Percentiles rank a stretch among this genome's conserved stretches.
Conservation (phyloP, 2,797 vertebrate genomes). For the Amblyraja radiata region DNA sequence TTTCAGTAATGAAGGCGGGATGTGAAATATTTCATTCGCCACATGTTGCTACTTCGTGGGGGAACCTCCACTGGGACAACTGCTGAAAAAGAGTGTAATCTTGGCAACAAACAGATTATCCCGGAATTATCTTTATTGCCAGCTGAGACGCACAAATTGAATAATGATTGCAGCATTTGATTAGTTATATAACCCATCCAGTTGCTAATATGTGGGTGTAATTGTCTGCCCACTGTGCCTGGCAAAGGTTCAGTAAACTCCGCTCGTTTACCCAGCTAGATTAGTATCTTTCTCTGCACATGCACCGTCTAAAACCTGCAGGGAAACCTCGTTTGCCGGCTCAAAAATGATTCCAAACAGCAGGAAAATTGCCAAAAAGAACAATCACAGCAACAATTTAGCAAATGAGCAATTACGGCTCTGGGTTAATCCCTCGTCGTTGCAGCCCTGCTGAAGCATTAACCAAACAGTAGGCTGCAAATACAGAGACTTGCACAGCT, state of each 20-base stretch:
- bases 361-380: conserved; percentile 92
- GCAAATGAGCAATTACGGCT: conserved; percentile 85
- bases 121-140: conserved; percentile 17
- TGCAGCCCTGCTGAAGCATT: conserved; percentile 70
- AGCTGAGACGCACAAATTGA: conserved; percentile 8
- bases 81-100: not conserved
- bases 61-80: not conserved
- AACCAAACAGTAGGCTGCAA: conserved; percentile 60
- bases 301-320: conserved; percentile 73
- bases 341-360: conserved; percentile 86
- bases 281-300: conserved; percentile 46
- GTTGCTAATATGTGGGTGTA: conserved; percentile 46
- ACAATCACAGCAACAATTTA: conserved; percentile 98
- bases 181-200: conserved; percentile 4
- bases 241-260: conserved; percentile 95
- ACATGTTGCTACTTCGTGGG: not conserved
- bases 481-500: conserved; percentile 62
- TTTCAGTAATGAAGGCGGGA: conserved; percentile 16
- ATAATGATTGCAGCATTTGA: conserved; percentile 25
- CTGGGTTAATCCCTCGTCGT: conserved; percentile 83
- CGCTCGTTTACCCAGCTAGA: not conserved
- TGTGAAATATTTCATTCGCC: not conserved
- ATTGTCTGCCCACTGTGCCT: conserved; percentile 94
- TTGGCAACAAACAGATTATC: conserved; percentile 1
- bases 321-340: conserved; percentile 76